Conservation (phyloP, 2,113 vertebrate genomes). For the Raja brachyura region DNA sequence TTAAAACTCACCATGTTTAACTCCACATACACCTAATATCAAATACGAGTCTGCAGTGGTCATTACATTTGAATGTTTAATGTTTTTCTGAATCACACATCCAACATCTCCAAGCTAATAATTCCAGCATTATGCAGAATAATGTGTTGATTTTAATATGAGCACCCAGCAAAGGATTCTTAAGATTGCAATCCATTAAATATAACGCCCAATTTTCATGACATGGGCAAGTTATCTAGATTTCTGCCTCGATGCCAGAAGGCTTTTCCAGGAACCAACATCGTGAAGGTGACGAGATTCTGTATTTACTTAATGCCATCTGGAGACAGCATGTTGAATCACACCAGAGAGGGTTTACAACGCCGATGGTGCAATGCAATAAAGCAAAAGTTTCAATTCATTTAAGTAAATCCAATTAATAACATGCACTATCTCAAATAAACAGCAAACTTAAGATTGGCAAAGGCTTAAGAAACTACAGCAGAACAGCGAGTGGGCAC, state of each 20-base stretch:
- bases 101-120: neutral
- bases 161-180: neutral
- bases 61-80: neutral
- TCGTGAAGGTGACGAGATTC: neutral
- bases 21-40: neutral
- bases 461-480: neutral
- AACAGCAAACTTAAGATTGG: neutral
- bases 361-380: neutral
- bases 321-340: neutral
- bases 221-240: neutral
- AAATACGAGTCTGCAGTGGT: neutral
- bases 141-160: neutral
- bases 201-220: neutral
- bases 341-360: neutral
- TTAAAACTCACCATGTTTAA: conserved; percentile 29
- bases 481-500: neutral
- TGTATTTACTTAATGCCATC: neutral
- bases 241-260: neutral
- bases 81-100: neutral
- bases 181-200: neutral
- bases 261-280: conserved; percentile 16
- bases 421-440: neutral
- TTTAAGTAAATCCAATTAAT: neutral
- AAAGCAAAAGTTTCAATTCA: neutral
- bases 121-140: neutral